Base-by-base conservation (phyloP, 2,797 vertebrate genomes). In the Esox lucius region DNA sequence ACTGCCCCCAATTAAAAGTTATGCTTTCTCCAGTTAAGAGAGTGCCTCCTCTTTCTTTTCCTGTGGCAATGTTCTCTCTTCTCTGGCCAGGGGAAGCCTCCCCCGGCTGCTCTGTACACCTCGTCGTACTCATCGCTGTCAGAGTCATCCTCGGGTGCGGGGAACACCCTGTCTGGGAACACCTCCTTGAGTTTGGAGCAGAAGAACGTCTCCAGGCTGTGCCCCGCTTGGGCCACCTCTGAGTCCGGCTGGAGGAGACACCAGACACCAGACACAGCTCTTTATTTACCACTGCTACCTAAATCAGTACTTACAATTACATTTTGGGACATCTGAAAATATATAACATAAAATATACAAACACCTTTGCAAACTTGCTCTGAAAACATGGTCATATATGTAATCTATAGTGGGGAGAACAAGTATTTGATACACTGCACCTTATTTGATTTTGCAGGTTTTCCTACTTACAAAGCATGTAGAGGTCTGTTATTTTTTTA, bases 151-250 rank as follows among this genome's bases (percentile, higher is more conserved):
- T 96, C 95, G 0, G 90, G 87, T 2, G 85, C 73, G 0, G 94
- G 90, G 82, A 98, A 98, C 70, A 65, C 87, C 78, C 89, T 94
- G 17, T 94, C 94, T 0, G 95, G 94, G 74, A 96, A 99, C 79
- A 97, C 91, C 22, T 97, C 96, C 80, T 91, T 95, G 79, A 99
- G 86, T 86, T 94, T 96, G 74, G 93, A 91, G 74, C 93, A 91
- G 89, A 99, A 98, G 87, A 97, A 97, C 0, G 90, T 76, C 84
- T 97, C 94, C 19, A 99, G 93, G 90, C 95, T 97, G 73, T 90
- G 91, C 17, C 98, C 98, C 4, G 98, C 98, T 83, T 98, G 97
- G 22, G 97, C 98, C 70, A 99, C 96, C 90, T 99, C 98, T 0
- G 98, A 99, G 88, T 99, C 98, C 0, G 97, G 95, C 98, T 99